These are phyloP conservation scores for Telmatochromis sp. DNA, from an alignment of 2,113 vertebrate genomes.

Conservation along the genomic window DNA sequence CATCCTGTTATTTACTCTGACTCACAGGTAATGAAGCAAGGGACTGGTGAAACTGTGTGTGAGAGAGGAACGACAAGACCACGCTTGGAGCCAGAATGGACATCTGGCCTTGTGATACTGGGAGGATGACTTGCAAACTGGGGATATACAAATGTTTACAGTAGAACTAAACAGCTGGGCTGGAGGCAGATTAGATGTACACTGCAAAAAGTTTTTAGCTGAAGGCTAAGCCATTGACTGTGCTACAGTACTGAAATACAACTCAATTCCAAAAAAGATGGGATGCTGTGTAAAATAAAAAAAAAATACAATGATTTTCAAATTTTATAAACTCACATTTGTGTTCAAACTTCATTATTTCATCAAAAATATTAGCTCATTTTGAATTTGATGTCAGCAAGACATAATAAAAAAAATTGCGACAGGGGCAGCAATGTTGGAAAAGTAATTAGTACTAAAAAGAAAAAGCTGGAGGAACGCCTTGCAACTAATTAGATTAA, in stretches of 20 bases:
- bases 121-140: not conserved
- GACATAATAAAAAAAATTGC: not conserved
- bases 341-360: not conserved
- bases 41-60: slow-evolving; percentile 15
- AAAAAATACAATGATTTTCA: not conserved
- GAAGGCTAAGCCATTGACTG: not conserved
- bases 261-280: not conserved
- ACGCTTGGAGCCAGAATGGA: slow-evolving; percentile 18
- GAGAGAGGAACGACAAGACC: not conserved
- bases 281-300: not conserved
- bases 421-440: not conserved
- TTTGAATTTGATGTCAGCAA: not conserved
- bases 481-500: not conserved
- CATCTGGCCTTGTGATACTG: slow-evolving; percentile 27
- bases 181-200: not conserved
- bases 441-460: not conserved
- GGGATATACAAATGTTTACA: slow-evolving; percentile 26
- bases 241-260: not conserved
- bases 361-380: not conserved
- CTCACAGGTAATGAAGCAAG: slow-evolving; percentile 41
- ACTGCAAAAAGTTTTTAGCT: not conserved
- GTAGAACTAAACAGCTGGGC: slow-evolving; percentile 14
- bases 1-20: slow-evolving; percentile 42
- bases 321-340: not conserved
- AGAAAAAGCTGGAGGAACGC: not conserved